Evolutionary conservation across 2,797 vertebrate genomes (phyloP).

Genomic region (Pogonophryne albipinna): DNA sequence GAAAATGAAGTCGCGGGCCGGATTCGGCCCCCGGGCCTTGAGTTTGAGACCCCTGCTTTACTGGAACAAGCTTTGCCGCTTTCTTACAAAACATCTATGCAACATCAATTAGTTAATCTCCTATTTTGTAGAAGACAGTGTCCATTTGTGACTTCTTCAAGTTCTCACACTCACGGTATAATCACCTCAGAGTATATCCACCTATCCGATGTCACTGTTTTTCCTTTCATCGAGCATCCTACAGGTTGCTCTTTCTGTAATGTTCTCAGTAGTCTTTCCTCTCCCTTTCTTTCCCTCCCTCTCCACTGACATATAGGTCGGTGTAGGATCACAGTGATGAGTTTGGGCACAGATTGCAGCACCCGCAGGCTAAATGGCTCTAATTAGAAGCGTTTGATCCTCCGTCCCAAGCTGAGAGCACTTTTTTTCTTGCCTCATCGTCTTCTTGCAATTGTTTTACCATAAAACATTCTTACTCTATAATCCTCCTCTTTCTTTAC

Average conservation of each 20-base stretch:
- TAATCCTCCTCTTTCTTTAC: conserved; percentile 10
- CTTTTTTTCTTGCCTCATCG: conserved; percentile 8
- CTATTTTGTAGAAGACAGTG: not conserved
- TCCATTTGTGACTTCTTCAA: not conserved
- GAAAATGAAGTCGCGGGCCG: too few relatives aligned
- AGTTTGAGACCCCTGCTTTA: too few relatives aligned
- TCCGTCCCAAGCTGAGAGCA: conserved; percentile 17
- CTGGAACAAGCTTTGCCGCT: not conserved
- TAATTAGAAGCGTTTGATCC: conserved; percentile 54
- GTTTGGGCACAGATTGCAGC: conserved; percentile 32
- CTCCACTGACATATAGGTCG: conserved; percentile 29
- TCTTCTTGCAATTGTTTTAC: conserved; percentile 1
- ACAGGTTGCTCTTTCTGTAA: conserved; percentile 4
- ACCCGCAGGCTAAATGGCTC: conserved; percentile 27
- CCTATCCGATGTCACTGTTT: not conserved
- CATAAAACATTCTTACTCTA: not conserved
- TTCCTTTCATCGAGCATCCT: not conserved
- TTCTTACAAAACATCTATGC: not conserved
- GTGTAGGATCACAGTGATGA: conserved; percentile 41
- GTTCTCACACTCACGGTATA: not conserved
- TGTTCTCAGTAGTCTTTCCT: conserved; percentile 6
- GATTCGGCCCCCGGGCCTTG: too few relatives aligned
- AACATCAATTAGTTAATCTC: not conserved
- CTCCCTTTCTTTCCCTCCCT: not conserved
- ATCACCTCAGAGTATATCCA: not conserved